These are phyloP conservation scores for Chamaedrilus cognettii DNA, from an alignment of 2,888 invertebrate species.

Conservation along the genomic window DNA sequence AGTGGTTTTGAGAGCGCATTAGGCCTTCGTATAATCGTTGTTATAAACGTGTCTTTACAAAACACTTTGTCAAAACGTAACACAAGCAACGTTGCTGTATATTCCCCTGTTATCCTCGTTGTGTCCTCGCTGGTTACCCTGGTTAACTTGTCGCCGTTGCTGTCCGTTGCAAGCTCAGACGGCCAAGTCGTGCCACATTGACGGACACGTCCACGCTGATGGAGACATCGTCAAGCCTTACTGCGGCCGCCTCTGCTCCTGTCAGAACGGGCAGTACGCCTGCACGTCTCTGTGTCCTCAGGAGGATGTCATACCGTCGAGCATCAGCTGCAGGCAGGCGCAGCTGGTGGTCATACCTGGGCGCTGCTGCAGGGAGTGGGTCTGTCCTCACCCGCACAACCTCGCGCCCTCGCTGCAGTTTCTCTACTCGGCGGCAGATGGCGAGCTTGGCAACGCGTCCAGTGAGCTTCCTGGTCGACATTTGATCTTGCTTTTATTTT, in stretches of 20 bases:
- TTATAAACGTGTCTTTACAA: too few species aligned
- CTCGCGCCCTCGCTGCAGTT: constrained; percentile 12
- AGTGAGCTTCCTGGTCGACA: too few species aligned
- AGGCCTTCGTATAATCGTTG: too few species aligned
- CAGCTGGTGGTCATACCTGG: constrained; percentile 70
- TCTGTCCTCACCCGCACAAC: constrained; percentile 61
- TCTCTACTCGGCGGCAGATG: neutral
- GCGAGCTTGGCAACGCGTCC: too few species aligned
- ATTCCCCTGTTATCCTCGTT: too few species aligned
- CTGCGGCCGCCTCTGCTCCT: constrained; percentile 66
- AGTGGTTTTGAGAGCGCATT: too few species aligned
- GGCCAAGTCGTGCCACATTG: constrained; percentile 62
- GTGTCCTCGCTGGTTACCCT: too few species aligned
- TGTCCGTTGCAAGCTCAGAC: constrained; percentile 40
- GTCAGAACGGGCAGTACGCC: constrained; percentile 71
- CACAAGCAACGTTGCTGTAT: too few species aligned
- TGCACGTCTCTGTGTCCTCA: constrained; percentile 74
- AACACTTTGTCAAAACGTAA: too few species aligned
- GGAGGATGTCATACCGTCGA: constrained; percentile 70
- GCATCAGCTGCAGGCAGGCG: constrained; percentile 67
- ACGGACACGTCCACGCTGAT: constrained; percentile 65
- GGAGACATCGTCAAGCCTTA: constrained; percentile 67
- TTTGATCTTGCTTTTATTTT: too few species aligned
- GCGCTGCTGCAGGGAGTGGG: constrained; percentile 75
- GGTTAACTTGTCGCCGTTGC: too few species aligned